phyloP scores from a whole-genome alignment of 2,888 invertebrate genomes.

The Cenopis cana region DNA sequence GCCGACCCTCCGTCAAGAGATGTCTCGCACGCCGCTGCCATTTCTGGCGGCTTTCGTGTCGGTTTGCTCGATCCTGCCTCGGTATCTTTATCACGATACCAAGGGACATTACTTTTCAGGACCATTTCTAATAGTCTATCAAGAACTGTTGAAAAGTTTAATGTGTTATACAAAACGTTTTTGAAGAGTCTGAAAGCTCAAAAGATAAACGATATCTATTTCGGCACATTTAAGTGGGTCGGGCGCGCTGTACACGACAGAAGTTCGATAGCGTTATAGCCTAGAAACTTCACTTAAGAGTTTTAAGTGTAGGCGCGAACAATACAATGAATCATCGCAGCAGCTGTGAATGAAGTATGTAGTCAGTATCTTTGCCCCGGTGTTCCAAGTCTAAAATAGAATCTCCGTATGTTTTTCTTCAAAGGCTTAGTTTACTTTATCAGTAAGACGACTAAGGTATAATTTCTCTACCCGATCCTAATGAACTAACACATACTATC shows the following conservation, averaged over 20 bases:
- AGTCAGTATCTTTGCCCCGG: conserved; percentile 70
- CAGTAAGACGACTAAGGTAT: conserved; percentile 42
- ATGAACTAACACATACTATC: conserved; percentile 17
- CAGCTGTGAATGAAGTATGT: conserved; percentile 72
- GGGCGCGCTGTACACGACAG: conserved; percentile 52
- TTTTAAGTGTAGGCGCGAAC: conserved; percentile 66
- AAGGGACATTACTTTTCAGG: conserved; percentile 19
- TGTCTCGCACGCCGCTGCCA: conserved; percentile 53
- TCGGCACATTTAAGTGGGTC: conserved; percentile 60
- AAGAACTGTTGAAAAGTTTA: conserved; percentile 30
- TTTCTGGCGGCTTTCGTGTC: conserved; percentile 63
- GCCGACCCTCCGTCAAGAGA: conserved; percentile 55
- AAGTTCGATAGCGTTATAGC: conserved; percentile 57
- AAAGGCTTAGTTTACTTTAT: conserved; percentile 55
- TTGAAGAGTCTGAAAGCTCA: conserved; percentile 50
- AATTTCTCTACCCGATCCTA: conserved; percentile 2
- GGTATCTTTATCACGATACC: conserved; percentile 45
- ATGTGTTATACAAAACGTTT: conserved; percentile 46
- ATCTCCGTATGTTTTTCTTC: conserved; percentile 48
- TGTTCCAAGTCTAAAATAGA: conserved; percentile 74
- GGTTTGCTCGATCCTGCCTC: conserved; percentile 54
- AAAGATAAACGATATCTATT: conserved; percentile 61
- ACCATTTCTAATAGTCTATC: not conserved
- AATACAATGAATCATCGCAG: conserved; percentile 73
- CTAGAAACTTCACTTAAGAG: conserved; percentile 49